Percentiles rank a stretch among this genome's conserved stretches.
phyloP scores from a whole-genome alignment of 2,797 vertebrate genomes.

The Thalassophryne amazonica region DNA sequence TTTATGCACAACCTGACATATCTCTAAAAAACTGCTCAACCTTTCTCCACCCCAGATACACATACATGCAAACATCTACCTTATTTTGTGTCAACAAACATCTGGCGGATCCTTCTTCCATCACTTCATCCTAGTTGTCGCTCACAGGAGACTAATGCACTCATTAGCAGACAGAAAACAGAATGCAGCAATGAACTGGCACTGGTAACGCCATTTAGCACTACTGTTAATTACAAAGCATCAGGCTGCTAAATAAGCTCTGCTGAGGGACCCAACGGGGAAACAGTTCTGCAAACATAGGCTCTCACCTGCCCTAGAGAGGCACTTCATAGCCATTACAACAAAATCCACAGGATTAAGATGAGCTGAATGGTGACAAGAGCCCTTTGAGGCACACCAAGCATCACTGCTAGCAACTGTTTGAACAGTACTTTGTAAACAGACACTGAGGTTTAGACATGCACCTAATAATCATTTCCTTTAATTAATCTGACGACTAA shows the following conservation, averaged over 20 bases:
- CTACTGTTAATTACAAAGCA: conserved; percentile 64
- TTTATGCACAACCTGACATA: no score
- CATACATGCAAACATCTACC: conserved; percentile 50
- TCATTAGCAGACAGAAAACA: conserved; percentile 73
- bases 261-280: conserved; percentile 52
- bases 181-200: conserved; percentile 59
- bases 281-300: conserved; percentile 45
- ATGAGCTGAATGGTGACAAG: conserved; percentile 19
- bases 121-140: conserved; percentile 20
- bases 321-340: conserved; percentile 32
- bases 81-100: conserved; percentile 67
- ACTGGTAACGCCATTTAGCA: conserved; percentile 59
- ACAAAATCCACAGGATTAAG: conserved; percentile 41
- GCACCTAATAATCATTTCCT: no score
- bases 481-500: no score
- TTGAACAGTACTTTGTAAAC: conserved; percentile 8
- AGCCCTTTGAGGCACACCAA: conserved; percentile 1
- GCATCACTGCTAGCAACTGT: background rate
- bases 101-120: conserved; percentile 50
- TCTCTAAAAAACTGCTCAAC: no score
- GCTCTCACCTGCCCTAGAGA: conserved; percentile 35
- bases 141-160: conserved; percentile 72
- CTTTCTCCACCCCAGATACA: no score
- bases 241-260: conserved; percentile 71
- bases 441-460: no score